Percentiles rank a stretch among this genome's conserved stretches.
phyloP scores from a whole-genome alignment of 2,888 invertebrate species.

The Noctuana brunneofusca region DNA sequence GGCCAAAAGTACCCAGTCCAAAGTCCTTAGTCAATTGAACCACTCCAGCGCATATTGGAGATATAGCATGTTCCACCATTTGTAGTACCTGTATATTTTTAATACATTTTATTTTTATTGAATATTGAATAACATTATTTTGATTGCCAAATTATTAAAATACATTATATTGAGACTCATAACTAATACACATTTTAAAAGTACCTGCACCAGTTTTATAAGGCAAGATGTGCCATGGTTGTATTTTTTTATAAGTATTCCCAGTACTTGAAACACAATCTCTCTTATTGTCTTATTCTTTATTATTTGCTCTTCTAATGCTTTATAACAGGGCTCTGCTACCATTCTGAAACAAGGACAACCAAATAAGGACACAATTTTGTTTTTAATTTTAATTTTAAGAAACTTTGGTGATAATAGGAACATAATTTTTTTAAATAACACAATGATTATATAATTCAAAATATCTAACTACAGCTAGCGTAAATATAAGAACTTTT shows the following conservation, averaged over 20 bases:
- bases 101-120: neutral
- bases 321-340: conserved; percentile 89
- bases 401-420: too few species aligned
- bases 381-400: neutral
- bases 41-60: conserved; percentile 87
- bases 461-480: too few species aligned
- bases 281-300: conserved; percentile 86
- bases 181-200: neutral
- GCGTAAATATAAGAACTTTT: too few species aligned
- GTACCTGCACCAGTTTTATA: conserved; percentile 86
- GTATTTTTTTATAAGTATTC: conserved; percentile 90
- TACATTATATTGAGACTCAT: neutral
- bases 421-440: neutral
- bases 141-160: neutral
- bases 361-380: neutral
- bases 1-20: conserved; percentile 86
- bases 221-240: conserved; percentile 92
- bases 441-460: too few species aligned
- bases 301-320: conserved; percentile 84
- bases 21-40: conserved; percentile 86
- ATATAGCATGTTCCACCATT: conserved; percentile 87
- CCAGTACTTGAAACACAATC: conserved; percentile 90
- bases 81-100: conserved; percentile 85
- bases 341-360: conserved; percentile 81
- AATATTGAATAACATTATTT: neutral